Base-by-base conservation (phyloP, 1,140 invertebrate genomes). In the Drosophila arizonae region DNA sequence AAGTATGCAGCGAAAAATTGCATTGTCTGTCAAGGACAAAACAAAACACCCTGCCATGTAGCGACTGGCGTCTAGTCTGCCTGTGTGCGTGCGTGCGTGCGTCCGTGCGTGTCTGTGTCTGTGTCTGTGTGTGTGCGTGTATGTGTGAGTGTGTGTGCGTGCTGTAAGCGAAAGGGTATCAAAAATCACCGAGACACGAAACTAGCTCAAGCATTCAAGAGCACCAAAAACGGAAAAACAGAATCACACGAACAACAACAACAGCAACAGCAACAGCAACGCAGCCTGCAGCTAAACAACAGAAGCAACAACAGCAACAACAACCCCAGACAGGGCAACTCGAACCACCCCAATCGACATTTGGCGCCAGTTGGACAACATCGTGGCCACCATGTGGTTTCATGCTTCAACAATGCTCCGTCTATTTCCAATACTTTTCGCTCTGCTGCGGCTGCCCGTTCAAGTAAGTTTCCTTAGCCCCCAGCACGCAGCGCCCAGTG, bases 1-100 rank as follows among this genome's bases (percentile, higher is more conserved):
- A 78, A 81, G 62, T 64, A 80, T 76, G 68, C 79, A 88, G 50
- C 51, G 55, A 57, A 80, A 79, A 87, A 71, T 64, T 78, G 78
- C 72, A 79, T 74, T 81, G 66, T 81, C 77, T 65, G 77, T 76
- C 77, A 78, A 82, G 70, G 79, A 89, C 72, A 85, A 90, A 72
- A 86, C 77, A 70, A 82, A 76, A 72, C 60, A 64, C 63, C 56
- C 72, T 79, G 69, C 77, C 50, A 69, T 67, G 65, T 71, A 71
- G 68, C 43, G 43, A 9, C 30, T 61, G 30, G 60, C 51, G 71
- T 67, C 36, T 48, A 68, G 28, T 15, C 46, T 17, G 63, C 28
- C 41, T 33, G 54, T 33, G 63, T 66, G 56, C 33, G 43, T 48
- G 54, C 28, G 62, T 62, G 57, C 63, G 58, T 50, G 55, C 62